Percentiles rank a stretch among this genome's conserved stretches.
phyloP scores from a whole-genome alignment of 2,113 vertebrate species.

The Pomatostomus ruficeps region DNA sequence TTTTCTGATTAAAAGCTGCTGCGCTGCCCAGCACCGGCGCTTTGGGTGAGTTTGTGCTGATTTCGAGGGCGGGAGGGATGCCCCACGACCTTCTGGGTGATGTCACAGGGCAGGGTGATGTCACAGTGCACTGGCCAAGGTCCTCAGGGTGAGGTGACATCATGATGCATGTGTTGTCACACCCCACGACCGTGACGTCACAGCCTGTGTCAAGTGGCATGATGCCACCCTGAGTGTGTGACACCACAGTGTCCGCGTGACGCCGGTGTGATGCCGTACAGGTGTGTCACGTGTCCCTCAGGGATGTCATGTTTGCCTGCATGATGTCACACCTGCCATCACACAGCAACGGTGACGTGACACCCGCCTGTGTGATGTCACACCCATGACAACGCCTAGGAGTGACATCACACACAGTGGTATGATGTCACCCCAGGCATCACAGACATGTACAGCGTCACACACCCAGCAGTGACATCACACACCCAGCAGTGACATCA shows the following conservation, averaged over 20 bases:
- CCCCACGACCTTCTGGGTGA: background rate
- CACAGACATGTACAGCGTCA: background rate
- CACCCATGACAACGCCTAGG: background rate
- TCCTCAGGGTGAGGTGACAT: background rate
- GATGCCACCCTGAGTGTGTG: background rate
- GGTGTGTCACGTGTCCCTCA: background rate
- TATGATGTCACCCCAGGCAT: background rate
- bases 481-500: background rate
- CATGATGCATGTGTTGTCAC: fast-evolving
- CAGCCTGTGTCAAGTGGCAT: fast-evolving
- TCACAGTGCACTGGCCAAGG: background rate
- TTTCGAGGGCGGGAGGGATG: fast-evolving
- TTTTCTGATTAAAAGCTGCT: conserved; percentile 22
- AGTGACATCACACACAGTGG: background rate
- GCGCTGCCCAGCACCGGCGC: background rate
- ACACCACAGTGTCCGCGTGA: fast-evolving
- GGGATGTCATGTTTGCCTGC: background rate
- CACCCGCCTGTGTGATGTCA: background rate
- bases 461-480: fast-evolving
- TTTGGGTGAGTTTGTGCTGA: background rate
- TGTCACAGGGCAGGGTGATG: background rate
- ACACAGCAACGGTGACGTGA: fast-evolving
- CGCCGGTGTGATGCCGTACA: background rate
- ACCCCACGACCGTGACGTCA: fast-evolving
- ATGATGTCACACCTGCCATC: background rate